These are phyloP conservation scores for Idaea dimidiata DNA, from an alignment of 2,888 invertebrate genomes.

Conservation along the genomic window DNA sequence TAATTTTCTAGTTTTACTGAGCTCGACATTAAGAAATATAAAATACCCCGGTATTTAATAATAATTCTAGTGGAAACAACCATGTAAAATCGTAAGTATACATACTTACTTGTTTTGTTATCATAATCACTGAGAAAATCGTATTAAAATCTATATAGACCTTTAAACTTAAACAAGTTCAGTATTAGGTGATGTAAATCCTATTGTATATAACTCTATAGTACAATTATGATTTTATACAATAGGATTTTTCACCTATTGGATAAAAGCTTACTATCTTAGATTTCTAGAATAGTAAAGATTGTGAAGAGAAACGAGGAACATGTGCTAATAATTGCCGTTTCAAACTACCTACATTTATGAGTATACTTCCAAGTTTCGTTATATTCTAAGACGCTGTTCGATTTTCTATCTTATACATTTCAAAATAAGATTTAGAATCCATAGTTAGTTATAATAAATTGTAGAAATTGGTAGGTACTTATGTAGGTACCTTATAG, in stretches of 20 bases:
- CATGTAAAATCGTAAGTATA: no score
- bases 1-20: no score
- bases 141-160: no score
- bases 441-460: background rate
- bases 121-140: no score
- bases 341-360: conserved; percentile 42
- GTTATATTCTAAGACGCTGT: conserved; percentile 16
- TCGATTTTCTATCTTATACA: conserved; percentile 21
- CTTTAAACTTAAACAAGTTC: no score
- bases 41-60: no score
- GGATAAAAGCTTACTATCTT: background rate
- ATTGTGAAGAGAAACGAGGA: conserved; percentile 46
- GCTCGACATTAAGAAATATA: no score
- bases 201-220: no score
- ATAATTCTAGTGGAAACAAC: no score
- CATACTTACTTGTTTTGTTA: no score
- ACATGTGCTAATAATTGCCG: conserved; percentile 60
- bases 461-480: background rate
- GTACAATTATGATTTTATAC: no score
- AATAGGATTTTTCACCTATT: background rate
- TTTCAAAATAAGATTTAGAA: conserved; percentile 7
- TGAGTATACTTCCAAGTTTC: conserved; percentile 31
- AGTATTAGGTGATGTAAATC: no score
- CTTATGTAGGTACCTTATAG: conserved; percentile 11
- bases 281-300: conserved; percentile 33